Percentiles rank a stretch among this genome's conserved stretches.
Evolutionary conservation across 2,888 invertebrate genomes (phyloP).

Genomic region (Dioctria linearis): DNA sequence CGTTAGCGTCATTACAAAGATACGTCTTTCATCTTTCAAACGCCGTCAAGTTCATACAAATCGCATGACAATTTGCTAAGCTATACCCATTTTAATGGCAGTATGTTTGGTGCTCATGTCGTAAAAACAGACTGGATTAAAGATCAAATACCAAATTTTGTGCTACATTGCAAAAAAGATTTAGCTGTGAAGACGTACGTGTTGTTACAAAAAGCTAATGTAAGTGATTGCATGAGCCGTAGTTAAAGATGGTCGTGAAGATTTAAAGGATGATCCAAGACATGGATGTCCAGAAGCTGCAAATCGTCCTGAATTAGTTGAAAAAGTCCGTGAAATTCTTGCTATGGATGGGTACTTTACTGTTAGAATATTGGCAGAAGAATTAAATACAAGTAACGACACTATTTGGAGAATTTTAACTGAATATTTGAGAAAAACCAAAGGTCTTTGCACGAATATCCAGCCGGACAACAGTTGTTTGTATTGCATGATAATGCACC

Average conservation of each 20-base stretch:
- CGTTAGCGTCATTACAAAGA: background rate
- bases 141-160: background rate
- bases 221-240: background rate
- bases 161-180: background rate
- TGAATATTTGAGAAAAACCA: too few species aligned
- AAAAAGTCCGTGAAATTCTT: too few species aligned
- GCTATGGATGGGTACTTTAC: too few species aligned
- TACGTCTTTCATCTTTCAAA: background rate
- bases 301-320: too few species aligned
- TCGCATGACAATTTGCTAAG: background rate
- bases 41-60: background rate
- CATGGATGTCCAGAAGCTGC: background rate
- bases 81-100: background rate
- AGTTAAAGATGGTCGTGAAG: background rate
- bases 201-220: slow-evolving; percentile 1
- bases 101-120: slow-evolving; percentile 10
- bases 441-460: too few species aligned
- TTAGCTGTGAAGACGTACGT: slow-evolving; percentile 1
- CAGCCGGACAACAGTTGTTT: too few species aligned
- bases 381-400: too few species aligned
- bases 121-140: slow-evolving; percentile 21
- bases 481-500: too few species aligned
- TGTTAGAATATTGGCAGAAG: too few species aligned
- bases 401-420: too few species aligned
- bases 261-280: background rate